A percentile compares a stretch with the other conserved stretches of the same genome.
Evolutionary conservation across 1,140 invertebrate genomes (phyloP).

Genomic region (Triops longicaudatus): DNA sequence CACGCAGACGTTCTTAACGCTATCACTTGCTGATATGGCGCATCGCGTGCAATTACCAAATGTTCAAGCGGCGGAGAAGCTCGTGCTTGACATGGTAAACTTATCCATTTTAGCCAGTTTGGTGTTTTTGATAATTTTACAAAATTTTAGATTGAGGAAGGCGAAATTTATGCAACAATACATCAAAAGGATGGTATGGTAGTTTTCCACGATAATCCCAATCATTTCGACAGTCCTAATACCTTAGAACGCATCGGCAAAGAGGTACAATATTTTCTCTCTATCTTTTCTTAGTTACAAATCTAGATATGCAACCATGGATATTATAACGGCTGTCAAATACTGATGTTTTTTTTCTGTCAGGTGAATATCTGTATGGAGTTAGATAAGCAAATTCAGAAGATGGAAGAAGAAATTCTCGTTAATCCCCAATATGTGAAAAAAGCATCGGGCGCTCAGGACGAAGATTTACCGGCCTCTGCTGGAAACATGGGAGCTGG

Average conservation of each 20-base stretch:
- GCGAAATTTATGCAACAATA: conserved; percentile 92
- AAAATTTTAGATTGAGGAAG: conserved; percentile 78
- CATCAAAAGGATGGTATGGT: conserved; percentile 99
- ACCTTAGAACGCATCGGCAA: conserved; percentile 79
- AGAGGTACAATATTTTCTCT: conserved; percentile 39
- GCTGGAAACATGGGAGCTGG: neutral
- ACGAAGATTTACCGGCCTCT: conserved; percentile 44
- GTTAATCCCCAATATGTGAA: conserved; percentile 78
- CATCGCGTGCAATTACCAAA: conserved; percentile 74
- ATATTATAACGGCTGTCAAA: neutral
- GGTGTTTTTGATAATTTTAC: conserved; percentile 6
- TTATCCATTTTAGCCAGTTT: neutral
- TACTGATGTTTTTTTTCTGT: conserved; percentile 22
- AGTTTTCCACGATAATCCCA: conserved; percentile 88
- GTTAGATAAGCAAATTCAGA: conserved; percentile 72
- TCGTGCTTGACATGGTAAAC: conserved; percentile 86
- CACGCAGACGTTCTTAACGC: conserved; percentile 92
- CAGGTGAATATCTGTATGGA: conserved; percentile 79
- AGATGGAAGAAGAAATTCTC: conserved; percentile 90
- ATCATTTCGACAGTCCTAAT: conserved; percentile 81
- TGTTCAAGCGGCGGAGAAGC: conserved; percentile 81
- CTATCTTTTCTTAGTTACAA: neutral
- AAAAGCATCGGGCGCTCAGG: conserved; percentile 55
- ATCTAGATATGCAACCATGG: neutral
- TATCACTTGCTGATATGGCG: conserved; percentile 88